These are phyloP conservation scores for Neotragus moschatus DNA, from an alignment of 2,113 vertebrate species.

Conservation along the genomic window DNA sequence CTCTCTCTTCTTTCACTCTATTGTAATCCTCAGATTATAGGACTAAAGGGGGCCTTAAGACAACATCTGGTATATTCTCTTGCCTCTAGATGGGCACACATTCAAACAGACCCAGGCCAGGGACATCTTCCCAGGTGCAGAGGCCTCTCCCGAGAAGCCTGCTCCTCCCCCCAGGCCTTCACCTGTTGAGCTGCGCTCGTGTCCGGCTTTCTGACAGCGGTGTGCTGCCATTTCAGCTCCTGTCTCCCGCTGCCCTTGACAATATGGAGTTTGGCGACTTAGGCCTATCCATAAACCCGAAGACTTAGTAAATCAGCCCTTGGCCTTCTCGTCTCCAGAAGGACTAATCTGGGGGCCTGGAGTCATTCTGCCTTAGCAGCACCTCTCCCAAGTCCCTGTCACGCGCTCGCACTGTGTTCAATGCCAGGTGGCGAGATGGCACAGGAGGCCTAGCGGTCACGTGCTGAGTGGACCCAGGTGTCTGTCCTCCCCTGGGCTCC, in stretches of 20 bases:
- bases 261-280: not conserved
- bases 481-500: not conserved
- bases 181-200: fast-evolving
- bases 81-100: not conserved
- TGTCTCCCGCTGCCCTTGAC: not conserved
- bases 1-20: not conserved
- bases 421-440: not conserved
- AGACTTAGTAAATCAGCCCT: not conserved
- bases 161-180: not conserved
- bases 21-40: not conserved
- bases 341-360: not conserved
- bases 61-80: not conserved
- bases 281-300: not conserved
- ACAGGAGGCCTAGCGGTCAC: fast-evolving
- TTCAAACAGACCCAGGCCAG: not conserved
- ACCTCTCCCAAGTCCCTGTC: not conserved
- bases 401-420: fast-evolving
- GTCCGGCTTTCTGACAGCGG: not conserved
- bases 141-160: not conserved
- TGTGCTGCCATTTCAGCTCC: not conserved
- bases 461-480: not conserved
- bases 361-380: not conserved
- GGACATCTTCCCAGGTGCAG: not conserved
- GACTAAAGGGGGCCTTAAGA: not conserved
- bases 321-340: not conserved